Evolutionary conservation across 1,140 invertebrate species (phyloP), one percentile per base, ranked within the genome.

Genomic region (Calephelis virginiensis): DNA sequence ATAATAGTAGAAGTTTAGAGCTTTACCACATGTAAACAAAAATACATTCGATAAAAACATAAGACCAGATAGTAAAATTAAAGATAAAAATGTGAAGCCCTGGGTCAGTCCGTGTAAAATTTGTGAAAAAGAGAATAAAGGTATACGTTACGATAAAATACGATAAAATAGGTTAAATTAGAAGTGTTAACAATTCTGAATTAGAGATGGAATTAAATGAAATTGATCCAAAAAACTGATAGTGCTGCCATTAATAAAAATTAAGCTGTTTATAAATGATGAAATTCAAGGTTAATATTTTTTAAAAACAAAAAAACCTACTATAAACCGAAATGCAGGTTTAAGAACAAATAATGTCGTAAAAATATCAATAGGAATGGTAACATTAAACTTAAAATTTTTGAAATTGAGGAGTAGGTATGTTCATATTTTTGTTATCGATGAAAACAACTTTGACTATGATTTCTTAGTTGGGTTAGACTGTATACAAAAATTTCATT

Each of bases 161-260:
- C n/a, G n/a, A 60, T 45, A 74, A 63, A 68, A 70, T 45, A 49
- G 56, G 74, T 5, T 14, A 28, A 48, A 75, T 77, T 48, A 68
- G 48, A 69, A 66, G 17, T 73, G 70, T 76, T n/a, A 79, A 75
- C 60, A 77, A 79, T 68, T 73, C 68, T 38, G 69, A 75, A 64
- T 64, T 74, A 66, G 73, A 79, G 72, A 68, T 49, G 6, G 61
- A 49, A 13, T 64, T 76, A 65, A 70, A 71, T 66, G 47, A 72
- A 63, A 56, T 66, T 47, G 59, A 75, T 68, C 68, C 67, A 84
- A 84, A 84, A 84, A 82, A 84, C 78, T 76, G 68, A 60, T 74
- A 71, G 67, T 81, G 61, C 64, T 72, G 71, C 82, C 80, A 81
- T 84, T 81, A 75, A 82, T 82, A 48, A 80, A 76, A 77, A 64